Evolutionary conservation across 2,113 vertebrate species (phyloP), one percentile per base, ranked within the genome.

Genomic region (Halcyon malimbica): DNA sequence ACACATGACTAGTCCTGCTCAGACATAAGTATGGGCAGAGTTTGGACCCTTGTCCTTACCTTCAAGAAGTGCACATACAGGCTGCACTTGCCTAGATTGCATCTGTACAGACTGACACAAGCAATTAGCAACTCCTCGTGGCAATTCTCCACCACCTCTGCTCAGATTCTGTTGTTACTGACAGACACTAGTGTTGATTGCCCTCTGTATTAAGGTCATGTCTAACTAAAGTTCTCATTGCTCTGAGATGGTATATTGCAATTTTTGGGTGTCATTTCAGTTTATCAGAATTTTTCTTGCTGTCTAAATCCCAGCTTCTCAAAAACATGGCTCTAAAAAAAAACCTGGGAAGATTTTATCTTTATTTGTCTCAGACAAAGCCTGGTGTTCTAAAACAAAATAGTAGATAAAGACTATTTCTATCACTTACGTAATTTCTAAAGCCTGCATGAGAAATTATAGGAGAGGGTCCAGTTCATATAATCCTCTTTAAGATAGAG

Each of bases 401-500:
- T 67, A 79, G n/a, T 62, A 94, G 92, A 97, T 96, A 96, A 96
- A 94, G 63, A 42, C n/a, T 64, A 51, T 88, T 97, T 83, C 76
- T 77, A 81, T 64, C 91, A 94, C 93, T 96, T 93, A 93, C 0
- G 6, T 84, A 96, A 90, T 80, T 95, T 76, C 90, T 82, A 33
- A 90, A 94, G 79, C 48, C 79, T 73, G 39, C 33, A 85, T 93
- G 82, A 95, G 76, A 96, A 96, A 94, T 50, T 85, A 48, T 54
- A 65, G 25, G 44, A 92, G n/a, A 77, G 2, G 28, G 12, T 87
- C 73, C 59, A 85, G 86, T 87, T 91, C 70, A 83, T 59, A 60
- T 85, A 96, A 96, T 93, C 88, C 80, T 64, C 57, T 81, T 85
- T 56, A 85, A 97, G 91, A 97, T 29, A 81, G 93, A 94, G 96